A percentile compares a stretch with the other conserved stretches of the same genome.
phyloP scores from a whole-genome alignment of 2,888 invertebrate genomes.

The Eristalis arbustorum region DNA sequence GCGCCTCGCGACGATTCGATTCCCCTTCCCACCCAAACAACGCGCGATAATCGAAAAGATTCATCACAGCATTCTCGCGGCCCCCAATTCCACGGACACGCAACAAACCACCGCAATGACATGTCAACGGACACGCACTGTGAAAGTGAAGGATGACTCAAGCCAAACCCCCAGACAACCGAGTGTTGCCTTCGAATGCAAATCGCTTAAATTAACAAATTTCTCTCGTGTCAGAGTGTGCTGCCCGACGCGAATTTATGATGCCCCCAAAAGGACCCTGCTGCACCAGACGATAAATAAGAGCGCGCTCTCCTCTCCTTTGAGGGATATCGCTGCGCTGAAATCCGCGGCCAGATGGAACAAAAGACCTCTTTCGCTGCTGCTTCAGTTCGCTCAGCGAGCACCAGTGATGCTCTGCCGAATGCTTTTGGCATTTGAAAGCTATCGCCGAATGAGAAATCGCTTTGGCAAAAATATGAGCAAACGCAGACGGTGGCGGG shows the following conservation, averaged over 20 bases:
- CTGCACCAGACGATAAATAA: background rate
- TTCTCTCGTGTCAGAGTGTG: constrained; percentile 12
- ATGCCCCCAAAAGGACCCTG: background rate
- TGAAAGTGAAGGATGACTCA: constrained; percentile 7
- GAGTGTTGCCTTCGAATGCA: constrained; percentile 31
- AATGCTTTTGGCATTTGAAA: constrained; percentile 26
- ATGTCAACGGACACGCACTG: background rate
- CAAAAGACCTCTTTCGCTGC: background rate
- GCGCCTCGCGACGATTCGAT: constrained; percentile 30
- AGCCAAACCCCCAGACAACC: background rate
- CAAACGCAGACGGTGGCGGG: too few species aligned
- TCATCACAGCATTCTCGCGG: background rate
- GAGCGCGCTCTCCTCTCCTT: background rate
- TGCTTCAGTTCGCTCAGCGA: background rate
- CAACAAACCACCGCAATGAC: constrained; percentile 2
- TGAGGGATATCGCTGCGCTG: background rate
- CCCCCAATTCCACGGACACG: background rate
- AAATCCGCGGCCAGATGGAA: background rate
- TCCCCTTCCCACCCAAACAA: constrained; percentile 31
- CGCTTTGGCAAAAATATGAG: constrained; percentile 6
- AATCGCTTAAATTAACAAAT: constrained; percentile 56
- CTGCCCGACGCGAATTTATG: constrained; percentile 35
- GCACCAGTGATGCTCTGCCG: background rate
- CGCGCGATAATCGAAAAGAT: constrained; percentile 12
- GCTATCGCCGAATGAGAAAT: constrained; percentile 37